Percentiles rank a stretch among this genome's conserved stretches.
Conservation (phyloP, 2,113 vertebrate species). For the Protomyctophum bolini region DNA sequence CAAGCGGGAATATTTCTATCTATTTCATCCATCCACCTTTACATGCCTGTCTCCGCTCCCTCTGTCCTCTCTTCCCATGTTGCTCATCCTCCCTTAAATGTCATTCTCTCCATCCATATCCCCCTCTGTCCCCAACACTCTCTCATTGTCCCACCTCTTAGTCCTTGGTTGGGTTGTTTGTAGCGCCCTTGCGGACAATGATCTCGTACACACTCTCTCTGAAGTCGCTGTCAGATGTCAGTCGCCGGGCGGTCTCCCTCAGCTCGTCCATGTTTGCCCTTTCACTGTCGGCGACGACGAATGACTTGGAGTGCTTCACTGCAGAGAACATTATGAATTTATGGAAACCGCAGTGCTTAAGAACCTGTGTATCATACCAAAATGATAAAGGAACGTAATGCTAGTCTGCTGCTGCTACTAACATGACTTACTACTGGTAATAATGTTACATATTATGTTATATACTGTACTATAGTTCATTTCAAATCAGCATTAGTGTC, state of each 20-base stretch:
- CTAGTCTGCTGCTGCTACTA: neutral
- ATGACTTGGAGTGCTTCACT: constrained; percentile 95
- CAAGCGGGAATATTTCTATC: too few relatives aligned
- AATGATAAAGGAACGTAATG: neutral
- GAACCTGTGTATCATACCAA: neutral
- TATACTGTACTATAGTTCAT: neutral
- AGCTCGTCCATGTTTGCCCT: constrained; percentile 84
- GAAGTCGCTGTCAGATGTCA: constrained; percentile 88
- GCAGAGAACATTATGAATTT: constrained; percentile 5
- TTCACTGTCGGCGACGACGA: constrained; percentile 78
- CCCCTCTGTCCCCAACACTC: too few relatives aligned
- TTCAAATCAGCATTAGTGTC: neutral
- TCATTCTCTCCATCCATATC: neutral
- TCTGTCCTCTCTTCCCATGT: neutral
- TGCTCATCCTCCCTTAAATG: neutral
- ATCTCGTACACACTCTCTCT: constrained; percentile 88
- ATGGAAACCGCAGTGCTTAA: neutral
- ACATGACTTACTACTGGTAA: neutral
- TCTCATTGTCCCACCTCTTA: constrained; percentile 50
- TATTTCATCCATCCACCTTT: too few relatives aligned
- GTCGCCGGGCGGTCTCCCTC: constrained; percentile 84
- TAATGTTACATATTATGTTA: neutral
- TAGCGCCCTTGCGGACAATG: constrained; percentile 79
- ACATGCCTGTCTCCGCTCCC: neutral
- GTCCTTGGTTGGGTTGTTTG: constrained; percentile 57